Conservation (phyloP, 2,797 vertebrate genomes). For the Acestrorhynchus altus region DNA sequence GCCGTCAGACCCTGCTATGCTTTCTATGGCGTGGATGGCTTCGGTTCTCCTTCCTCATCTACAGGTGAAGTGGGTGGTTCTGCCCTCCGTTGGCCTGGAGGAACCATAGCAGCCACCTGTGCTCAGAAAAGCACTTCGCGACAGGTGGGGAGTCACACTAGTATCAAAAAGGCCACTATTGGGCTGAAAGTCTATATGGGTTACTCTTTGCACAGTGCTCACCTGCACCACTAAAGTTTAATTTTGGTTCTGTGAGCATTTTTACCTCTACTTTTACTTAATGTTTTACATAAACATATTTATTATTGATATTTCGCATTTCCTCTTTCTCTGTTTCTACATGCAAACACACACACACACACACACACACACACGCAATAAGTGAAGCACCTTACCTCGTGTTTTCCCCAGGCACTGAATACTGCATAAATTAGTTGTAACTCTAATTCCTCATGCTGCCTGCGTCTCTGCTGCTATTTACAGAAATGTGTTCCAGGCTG, state of each 20-base stretch:
- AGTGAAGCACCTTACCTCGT: neutral
- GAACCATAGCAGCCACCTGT: slow-evolving; percentile 81
- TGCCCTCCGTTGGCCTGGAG: slow-evolving; percentile 91
- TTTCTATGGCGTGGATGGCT: slow-evolving; percentile 95
- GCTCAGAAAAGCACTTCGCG: slow-evolving; percentile 67
- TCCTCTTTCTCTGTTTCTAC: neutral
- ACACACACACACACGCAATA: slow-evolving; percentile 23
- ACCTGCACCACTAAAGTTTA: too few relatives aligned
- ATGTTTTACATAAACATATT: too few relatives aligned
- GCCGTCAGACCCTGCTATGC: slow-evolving; percentile 96
- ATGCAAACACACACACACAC: neutral
- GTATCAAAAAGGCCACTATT: neutral
- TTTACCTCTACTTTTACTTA: too few relatives aligned
- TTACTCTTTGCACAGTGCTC: too few relatives aligned
- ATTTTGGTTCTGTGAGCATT: too few relatives aligned
- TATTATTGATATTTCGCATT: neutral
- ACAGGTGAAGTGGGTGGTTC: slow-evolving; percentile 98
- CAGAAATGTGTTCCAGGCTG: slow-evolving; percentile 29
- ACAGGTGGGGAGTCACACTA: slow-evolving; percentile 77
- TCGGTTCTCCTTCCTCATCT: slow-evolving; percentile 95
- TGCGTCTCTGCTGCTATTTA: slow-evolving; percentile 42
- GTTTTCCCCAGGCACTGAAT: neutral
- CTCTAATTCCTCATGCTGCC: slow-evolving; percentile 15
- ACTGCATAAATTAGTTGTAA: slow-evolving; percentile 3
- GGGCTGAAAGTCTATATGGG: too few relatives aligned